Conservation (phyloP, 1,140 invertebrate genomes). For the Temnothorax nylanderi region DNA sequence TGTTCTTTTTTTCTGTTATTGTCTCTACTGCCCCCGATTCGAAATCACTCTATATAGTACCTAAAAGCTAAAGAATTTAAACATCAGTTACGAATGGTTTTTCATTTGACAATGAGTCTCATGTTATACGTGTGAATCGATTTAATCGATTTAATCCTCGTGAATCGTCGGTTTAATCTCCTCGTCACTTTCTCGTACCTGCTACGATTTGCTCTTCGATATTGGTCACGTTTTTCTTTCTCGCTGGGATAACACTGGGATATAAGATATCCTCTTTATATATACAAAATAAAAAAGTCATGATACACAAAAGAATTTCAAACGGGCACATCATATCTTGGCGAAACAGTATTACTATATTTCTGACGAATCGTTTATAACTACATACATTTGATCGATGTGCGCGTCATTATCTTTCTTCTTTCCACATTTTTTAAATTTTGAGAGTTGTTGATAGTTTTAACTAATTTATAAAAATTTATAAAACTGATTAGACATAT, state of each 20-base stretch:
- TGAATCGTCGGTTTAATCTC: slow-evolving; percentile 8
- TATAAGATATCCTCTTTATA: no score
- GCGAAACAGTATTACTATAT: background rate
- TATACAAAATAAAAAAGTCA: background rate
- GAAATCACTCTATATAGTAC: background rate
- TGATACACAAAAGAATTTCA: background rate
- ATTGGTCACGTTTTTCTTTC: background rate
- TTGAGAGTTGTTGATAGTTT: background rate
- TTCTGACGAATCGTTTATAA: background rate
- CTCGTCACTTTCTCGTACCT: background rate
- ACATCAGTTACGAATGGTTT: background rate
- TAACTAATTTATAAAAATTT: background rate
- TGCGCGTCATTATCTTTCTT: background rate
- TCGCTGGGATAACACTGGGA: background rate
- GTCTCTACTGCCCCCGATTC: background rate
- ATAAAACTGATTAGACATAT: background rate
- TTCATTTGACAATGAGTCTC: background rate
- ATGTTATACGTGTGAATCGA: background rate
- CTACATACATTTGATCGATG: background rate
- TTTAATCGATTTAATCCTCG: background rate
- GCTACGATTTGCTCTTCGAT: background rate
- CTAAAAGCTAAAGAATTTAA: background rate
- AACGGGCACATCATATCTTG: background rate
- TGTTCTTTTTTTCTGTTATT: background rate
- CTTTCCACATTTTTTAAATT: background rate